These are phyloP conservation scores for Vimba vimba DNA, from an alignment of 2,113 vertebrate genomes.

Conservation along the genomic window DNA sequence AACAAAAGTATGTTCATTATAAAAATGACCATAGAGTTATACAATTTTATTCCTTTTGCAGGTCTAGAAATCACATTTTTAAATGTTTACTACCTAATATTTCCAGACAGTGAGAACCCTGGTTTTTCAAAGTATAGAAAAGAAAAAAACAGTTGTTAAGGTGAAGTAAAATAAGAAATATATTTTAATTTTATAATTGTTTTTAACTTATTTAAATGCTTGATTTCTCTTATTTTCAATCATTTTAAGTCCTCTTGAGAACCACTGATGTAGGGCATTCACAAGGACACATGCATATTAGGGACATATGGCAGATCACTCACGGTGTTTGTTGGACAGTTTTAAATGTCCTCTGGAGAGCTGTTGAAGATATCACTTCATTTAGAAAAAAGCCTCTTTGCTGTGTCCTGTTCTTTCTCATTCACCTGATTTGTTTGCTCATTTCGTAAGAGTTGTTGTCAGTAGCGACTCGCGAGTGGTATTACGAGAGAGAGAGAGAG, in stretches of 20 bases:
- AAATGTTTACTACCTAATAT: not conserved
- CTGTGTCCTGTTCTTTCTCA: not conserved
- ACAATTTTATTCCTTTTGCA: not conserved
- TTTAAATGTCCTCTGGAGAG: not conserved
- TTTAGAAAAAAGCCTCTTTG: not conserved
- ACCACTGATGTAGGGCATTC: not conserved
- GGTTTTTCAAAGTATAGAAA: not conserved
- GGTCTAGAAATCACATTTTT: not conserved
- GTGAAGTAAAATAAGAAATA: not conserved
- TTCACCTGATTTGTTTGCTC: slow-evolving; percentile 1
- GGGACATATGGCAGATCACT: not conserved
- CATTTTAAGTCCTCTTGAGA: not conserved
- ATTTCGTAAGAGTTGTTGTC: slow-evolving; percentile 7
- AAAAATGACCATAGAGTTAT: no score
- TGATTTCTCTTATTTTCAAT: not conserved
- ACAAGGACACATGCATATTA: not conserved
- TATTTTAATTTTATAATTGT: not conserved
- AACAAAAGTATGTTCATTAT: no score
- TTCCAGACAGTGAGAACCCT: not conserved
- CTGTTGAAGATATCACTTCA: not conserved
- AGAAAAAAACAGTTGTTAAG: not conserved
- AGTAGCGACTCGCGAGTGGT: not conserved
- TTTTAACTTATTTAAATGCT: not conserved
- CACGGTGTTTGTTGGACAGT: not conserved
- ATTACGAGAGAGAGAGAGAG: not conserved